Conservation (phyloP, 2,888 invertebrate species). For the Digitonthophagus gazella region DNA sequence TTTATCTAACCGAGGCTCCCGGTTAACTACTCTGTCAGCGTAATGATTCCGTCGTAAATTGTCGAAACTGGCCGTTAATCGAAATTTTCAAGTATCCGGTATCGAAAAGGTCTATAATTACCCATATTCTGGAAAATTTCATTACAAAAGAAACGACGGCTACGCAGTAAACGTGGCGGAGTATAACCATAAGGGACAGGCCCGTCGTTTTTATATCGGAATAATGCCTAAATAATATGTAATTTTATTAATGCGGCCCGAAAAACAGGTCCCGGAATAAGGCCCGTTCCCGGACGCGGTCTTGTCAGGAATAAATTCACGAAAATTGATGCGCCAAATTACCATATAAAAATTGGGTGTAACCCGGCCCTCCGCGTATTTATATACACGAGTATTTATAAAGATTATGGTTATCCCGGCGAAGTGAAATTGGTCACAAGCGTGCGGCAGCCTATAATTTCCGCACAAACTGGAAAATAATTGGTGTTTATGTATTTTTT, state of each 20-base stretch:
- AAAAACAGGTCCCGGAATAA: constrained; percentile 3
- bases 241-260: constrained; percentile 11
- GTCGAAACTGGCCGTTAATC: not conserved
- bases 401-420: constrained; percentile 10
- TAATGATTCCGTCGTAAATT: not conserved
- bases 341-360: constrained; percentile 15
- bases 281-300: not conserved
- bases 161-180: not conserved
- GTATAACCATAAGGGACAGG: not conserved
- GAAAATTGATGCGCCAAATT: constrained; percentile 12
- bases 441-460: constrained; percentile 9
- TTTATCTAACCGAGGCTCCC: not conserved
- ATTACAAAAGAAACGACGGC: not conserved
- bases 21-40: not conserved
- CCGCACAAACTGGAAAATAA: constrained; percentile 11
- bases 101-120: not conserved
- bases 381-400: constrained; percentile 16
- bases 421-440: constrained; percentile 12
- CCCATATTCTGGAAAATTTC: not conserved
- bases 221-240: constrained; percentile 13
- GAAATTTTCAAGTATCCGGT: not conserved
- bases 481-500: constrained; percentile 15
- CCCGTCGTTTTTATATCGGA: constrained; percentile 4
- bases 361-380: constrained; percentile 10
- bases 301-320: constrained; percentile 9